phyloP scores from a whole-genome alignment of 2,113 vertebrate genomes.

The Anas platyrhynchos region DNA sequence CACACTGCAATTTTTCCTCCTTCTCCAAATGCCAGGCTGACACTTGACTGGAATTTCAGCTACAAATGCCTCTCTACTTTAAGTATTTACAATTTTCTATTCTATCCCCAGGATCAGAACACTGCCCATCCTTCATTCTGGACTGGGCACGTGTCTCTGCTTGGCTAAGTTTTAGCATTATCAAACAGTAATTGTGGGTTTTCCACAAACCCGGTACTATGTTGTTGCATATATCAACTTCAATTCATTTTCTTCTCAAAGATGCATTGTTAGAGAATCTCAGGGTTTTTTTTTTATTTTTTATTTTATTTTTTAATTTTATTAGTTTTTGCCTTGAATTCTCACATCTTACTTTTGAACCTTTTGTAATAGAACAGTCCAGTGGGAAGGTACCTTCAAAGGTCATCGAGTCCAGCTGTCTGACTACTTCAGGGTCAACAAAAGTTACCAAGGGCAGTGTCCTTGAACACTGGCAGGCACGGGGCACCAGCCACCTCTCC shows the following conservation, averaged over 20 bases:
- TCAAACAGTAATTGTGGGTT: background rate
- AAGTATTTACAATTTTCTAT: background rate
- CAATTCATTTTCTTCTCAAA: background rate
- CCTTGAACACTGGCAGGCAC: background rate
- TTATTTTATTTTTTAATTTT: background rate
- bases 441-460: background rate
- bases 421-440: background rate
- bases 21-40: background rate
- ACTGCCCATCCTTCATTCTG: background rate
- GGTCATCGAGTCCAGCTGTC: background rate
- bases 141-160: background rate
- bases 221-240: background rate
- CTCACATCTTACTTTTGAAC: background rate
- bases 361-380: background rate
- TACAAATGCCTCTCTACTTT: background rate
- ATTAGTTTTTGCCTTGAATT: background rate
- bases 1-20: background rate
- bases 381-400: background rate
- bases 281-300: background rate
- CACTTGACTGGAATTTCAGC: background rate
- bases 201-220: background rate
- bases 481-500: background rate
- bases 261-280: background rate
- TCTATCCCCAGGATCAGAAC: background rate
- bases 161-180: background rate